Percentiles rank a stretch among this genome's conserved stretches.
These are phyloP conservation scores for Scarus forsteni DNA, from an alignment of 2,797 vertebrate genomes.

Conservation along the genomic window DNA sequence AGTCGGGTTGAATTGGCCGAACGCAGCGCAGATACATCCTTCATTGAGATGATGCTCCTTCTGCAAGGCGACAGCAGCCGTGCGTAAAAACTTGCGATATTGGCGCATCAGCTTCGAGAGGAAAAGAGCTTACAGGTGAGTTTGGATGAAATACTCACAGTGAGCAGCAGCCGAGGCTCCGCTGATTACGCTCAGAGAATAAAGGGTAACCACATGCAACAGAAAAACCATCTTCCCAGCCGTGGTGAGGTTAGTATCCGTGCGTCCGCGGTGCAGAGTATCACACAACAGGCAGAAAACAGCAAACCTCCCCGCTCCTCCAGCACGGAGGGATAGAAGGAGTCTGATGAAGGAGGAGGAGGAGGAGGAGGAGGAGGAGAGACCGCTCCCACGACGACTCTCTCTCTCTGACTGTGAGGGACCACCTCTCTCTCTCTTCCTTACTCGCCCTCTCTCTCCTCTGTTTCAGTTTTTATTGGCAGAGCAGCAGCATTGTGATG, in stretches of 20 bases:
- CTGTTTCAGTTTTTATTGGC: constrained; percentile 41
- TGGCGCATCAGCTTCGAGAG: background rate
- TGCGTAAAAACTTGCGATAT: constrained; percentile 24
- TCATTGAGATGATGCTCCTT: background rate
- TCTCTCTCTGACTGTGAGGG: constrained; percentile 60
- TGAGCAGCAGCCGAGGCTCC: constrained; percentile 79
- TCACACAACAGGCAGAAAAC: constrained; percentile 18
- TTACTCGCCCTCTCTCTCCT: constrained; percentile 5
- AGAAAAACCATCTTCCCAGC: constrained; percentile 75
- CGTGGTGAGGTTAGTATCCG: constrained; percentile 58
- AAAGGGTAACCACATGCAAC: constrained; percentile 60
- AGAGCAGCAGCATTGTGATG: constrained; percentile 40
- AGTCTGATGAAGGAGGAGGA: constrained; percentile 38
- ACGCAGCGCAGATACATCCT: background rate
- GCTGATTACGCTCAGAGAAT: constrained; percentile 66
- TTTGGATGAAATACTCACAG: constrained; percentile 77
- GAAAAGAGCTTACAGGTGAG: constrained; percentile 61
- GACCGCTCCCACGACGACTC: constrained; percentile 67
- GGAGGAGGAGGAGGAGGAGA: constrained; percentile 25
- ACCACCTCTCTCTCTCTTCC: constrained; percentile 27
- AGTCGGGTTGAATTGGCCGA: background rate
- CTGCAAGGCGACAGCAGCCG: background rate
- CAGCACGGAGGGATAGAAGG: constrained; percentile 67
- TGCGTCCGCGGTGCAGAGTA: constrained; percentile 36
- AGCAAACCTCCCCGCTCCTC: constrained; percentile 68